Base-by-base conservation (phyloP, 2,797 vertebrate genomes). In the Melanotaenia trifasciata region DNA sequence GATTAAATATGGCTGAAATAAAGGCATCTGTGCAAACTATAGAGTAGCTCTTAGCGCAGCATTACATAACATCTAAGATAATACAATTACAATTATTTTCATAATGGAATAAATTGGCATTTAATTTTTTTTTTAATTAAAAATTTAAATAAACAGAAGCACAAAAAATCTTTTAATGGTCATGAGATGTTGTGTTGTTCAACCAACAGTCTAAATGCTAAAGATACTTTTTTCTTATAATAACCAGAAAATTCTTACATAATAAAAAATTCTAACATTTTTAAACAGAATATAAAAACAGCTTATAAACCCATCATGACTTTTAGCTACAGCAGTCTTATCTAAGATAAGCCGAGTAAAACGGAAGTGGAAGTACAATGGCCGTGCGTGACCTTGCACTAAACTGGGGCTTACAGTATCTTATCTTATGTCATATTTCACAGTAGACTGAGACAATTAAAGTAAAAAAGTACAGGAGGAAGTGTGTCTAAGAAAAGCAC, bases 11-110 rank as follows among this genome's bases (percentile, higher is more conserved):
- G 40, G 14, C 26, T 54, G 58, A 26, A 64, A 40, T 9, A 4
- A 75, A 58, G 64, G 60, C 66, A 74, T 35, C 47, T 50, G 36
- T 64, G 33, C 47, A 22, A 20, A 70, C 22, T 58, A 0, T 24
- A 47, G 12, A 28, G 20, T 20, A 30, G 7, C 2, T 8, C 40
- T 47, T 68, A 11, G 2, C 24, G 26, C 14, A 45, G 35, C 56
- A 74, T 26, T 18, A 35, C 56, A 74, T 26, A 14, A 35, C 8
- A 10, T n/a, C 12, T 28, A 14, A 16, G 6, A 47, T 47, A 8
- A n/a, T 47, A 7, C 45, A n/a, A 45, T 45, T 45, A 45, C 5
- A 20, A 45, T 45, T 4, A 20, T 51, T 11, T 24, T 12, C 5
- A 20, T n/a, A n/a, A 51, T 22, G 22, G 22, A 1, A 24, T 45